A percentile compares a stretch with the other conserved stretches of the same genome.
Conservation (phyloP, 2,113 vertebrate species). For the Genyomyrus donnyi region DNA sequence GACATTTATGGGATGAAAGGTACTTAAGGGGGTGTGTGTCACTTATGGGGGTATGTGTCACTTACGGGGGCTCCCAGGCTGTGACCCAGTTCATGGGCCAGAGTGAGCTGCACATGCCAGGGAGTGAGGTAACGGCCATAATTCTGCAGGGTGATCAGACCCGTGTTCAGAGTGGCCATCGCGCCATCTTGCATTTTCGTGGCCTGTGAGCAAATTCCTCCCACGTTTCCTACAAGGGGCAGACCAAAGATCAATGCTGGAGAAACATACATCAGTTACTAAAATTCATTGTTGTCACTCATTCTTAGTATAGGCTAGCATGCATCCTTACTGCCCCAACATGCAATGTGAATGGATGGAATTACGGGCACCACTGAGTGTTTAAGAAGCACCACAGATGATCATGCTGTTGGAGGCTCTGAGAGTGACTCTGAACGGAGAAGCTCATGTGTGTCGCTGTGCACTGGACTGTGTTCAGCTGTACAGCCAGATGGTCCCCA, state of each 20-base stretch:
- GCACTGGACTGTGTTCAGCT: background rate
- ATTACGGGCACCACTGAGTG: background rate
- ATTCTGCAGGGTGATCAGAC: constrained; percentile 68
- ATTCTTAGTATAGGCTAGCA: background rate
- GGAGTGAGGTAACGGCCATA: constrained; percentile 60
- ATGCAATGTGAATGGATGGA: background rate
- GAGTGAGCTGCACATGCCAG: constrained; percentile 58
- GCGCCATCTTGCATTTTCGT: constrained; percentile 19
- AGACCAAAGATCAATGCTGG: background rate
- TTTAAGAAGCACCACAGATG: background rate
- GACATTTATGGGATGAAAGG: background rate
- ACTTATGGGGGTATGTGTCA: constrained; percentile 13
- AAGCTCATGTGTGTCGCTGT: background rate
- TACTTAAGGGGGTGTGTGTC: too few species aligned
- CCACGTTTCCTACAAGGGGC: constrained; percentile 53
- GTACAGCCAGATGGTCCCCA: background rate
- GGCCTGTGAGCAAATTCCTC: constrained; percentile 64
- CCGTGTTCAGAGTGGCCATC: constrained; percentile 57
- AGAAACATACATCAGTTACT: background rate
- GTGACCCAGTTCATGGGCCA: constrained; percentile 74
- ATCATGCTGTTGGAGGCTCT: background rate
- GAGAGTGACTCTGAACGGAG: background rate
- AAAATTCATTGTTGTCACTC: background rate
- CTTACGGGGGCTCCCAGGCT: constrained; percentile 70
- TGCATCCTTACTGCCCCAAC: background rate